Conservation (phyloP, 2,797 vertebrate genomes). For the Squalus acanthias region DNA sequence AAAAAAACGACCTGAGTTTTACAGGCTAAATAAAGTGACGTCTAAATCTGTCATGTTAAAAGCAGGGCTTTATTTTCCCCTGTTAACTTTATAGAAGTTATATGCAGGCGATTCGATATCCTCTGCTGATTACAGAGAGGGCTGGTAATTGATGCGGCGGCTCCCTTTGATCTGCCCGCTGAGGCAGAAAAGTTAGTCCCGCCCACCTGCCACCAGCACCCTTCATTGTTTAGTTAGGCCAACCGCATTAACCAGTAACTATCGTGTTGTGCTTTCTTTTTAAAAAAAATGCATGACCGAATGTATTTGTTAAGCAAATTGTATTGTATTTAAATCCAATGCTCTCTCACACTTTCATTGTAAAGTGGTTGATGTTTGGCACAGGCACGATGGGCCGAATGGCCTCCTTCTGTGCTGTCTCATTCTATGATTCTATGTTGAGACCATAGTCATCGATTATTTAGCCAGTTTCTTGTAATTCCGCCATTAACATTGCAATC, state of each 20-base stretch:
- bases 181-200: not conserved
- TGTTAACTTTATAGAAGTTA: constrained; percentile 13
- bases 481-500: not conserved
- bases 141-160: not conserved
- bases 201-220: not conserved
- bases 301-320: not conserved
- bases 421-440: too few species aligned
- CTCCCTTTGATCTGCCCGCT: not conserved
- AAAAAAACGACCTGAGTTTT: not conserved
- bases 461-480: too few species aligned
- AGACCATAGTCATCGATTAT: not conserved
- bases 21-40: not conserved
- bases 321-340: not conserved
- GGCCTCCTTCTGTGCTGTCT: not conserved
- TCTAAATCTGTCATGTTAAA: not conserved
- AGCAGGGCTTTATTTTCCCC: not conserved
- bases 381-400: not conserved
- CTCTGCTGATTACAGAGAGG: not conserved
- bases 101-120: not conserved
- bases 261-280: not conserved
- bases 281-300: not conserved
- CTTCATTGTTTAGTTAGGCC: not conserved
- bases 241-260: not conserved
- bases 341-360: not conserved
- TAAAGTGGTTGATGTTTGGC: not conserved